A percentile compares a stretch with the other conserved stretches of the same genome.
These are phyloP conservation scores for Tenthredo scrophulariae DNA, from an alignment of 2,888 invertebrate genomes.

Conservation along the genomic window DNA sequence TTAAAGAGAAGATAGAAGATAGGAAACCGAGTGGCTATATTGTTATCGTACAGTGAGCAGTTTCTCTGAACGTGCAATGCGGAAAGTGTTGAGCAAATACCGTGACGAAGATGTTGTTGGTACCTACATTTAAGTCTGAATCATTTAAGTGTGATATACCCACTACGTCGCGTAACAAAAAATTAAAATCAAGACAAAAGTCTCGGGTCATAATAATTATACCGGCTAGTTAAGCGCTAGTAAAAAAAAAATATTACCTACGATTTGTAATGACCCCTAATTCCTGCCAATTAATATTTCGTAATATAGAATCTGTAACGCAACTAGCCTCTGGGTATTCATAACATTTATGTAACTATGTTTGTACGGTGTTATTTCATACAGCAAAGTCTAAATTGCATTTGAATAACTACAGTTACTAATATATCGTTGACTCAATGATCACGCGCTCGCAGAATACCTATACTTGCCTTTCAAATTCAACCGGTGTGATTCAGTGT, in stretches of 20 bases:
- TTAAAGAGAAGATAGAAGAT: not conserved
- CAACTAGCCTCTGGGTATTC: not conserved
- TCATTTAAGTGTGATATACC: not conserved
- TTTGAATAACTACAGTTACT: slow-evolving; percentile 8
- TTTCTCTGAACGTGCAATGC: slow-evolving; percentile 51
- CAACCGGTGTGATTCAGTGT: slow-evolving; percentile 21
- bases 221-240: not conserved
- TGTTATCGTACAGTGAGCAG: slow-evolving; percentile 45
- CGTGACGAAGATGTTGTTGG: slow-evolving; percentile 42
- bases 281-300: slow-evolving; percentile 16
- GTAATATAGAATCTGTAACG: not conserved
- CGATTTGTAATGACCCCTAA: slow-evolving; percentile 33
- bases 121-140: slow-evolving; percentile 1
- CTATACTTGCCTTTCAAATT: slow-evolving; percentile 37
- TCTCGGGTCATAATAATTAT: not conserved
- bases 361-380: not conserved
- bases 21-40: not conserved
- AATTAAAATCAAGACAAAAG: not conserved
- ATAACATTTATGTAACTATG: slow-evolving; percentile 33
- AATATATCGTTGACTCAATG: not conserved
- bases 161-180: not conserved
- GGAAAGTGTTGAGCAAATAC: slow-evolving; percentile 52
- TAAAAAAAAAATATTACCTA: slow-evolving; percentile 6
- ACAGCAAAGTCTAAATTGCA: not conserved
- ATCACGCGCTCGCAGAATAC: not conserved